Evolutionary conservation across 2,113 vertebrate species (phyloP), one percentile per base, ranked within the genome.

Genomic region (Monarcha castaneiventris): DNA sequence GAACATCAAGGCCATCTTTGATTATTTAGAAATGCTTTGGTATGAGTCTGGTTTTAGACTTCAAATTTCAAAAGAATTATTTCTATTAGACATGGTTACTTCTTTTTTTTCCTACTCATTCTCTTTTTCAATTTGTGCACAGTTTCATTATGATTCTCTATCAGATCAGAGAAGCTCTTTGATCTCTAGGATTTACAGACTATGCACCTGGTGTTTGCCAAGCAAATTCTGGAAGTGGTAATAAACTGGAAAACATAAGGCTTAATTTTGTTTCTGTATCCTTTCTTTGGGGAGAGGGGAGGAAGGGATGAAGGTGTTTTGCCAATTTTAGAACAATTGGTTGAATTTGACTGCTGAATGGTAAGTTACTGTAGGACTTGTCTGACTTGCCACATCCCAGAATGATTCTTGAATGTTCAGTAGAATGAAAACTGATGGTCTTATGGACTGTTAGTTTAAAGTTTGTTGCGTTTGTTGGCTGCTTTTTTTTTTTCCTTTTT

Each of bases 381-480:
- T 33, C 13, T 73, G 87, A 68, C 52, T 61, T 78, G 32, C 56
- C 33, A 37, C 44, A 55, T 79, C 27, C 54, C 56, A 55, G 49
- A 79, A 56, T 69, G 44, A 43, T 11, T 62, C 20, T 30, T 75
- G 13, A 44, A 6, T 61, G 39, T 37, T 58, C 17, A 54, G 17
- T 22, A 46, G 26, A 87, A 81, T 10, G 37, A 86, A 80, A 17
- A 63, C 44, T 58, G 68, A 74, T 23, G 32, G 6, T 52, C 16
- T 52, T 56, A 56, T 0, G 0, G 0, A n/a, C 67, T 58, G 6
- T 58, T 54, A 48, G 14, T 56, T 74, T 13, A 61, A 61, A 41
- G 1, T 3, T 10, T 39, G 3, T 54, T 55, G 26, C 2, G 0
- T 90, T 75, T 15, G 4, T 43, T 11, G 12, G 5, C 15, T 33